Evolutionary conservation across 2,797 vertebrate species (phyloP).

Genomic region (Pterois miles): DNA sequence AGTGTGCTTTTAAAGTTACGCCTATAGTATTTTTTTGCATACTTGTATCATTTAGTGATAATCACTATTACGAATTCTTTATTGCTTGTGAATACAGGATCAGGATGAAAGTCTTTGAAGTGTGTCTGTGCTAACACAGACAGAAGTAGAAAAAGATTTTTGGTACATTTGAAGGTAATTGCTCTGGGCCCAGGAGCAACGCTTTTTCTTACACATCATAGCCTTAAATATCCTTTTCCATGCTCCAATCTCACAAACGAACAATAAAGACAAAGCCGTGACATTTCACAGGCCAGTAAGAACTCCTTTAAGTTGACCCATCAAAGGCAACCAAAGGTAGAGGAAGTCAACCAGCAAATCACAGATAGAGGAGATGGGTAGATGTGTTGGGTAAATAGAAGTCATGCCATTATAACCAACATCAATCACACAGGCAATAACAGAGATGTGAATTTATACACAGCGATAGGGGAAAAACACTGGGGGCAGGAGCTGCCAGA

Average conservation of each 20-base stretch:
- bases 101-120: slow-evolving; percentile 1
- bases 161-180: neutral
- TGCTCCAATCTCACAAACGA: slow-evolving; percentile 28
- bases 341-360: slow-evolving; percentile 57
- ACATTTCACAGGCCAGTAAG: slow-evolving; percentile 59
- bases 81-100: neutral
- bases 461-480: slow-evolving; percentile 23
- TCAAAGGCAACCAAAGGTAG: slow-evolving; percentile 61
- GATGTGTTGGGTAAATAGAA: slow-evolving; percentile 59
- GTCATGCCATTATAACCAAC: slow-evolving; percentile 46
- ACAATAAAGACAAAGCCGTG: slow-evolving; percentile 47
- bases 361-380: slow-evolving; percentile 32
- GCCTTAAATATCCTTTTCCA: slow-evolving; percentile 8
- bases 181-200: neutral
- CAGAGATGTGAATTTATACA: slow-evolving; percentile 55
- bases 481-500: slow-evolving; percentile 44
- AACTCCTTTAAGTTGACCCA: slow-evolving; percentile 50
- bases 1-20: slow-evolving; percentile 4
- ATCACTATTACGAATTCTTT: neutral
- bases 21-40: neutral
- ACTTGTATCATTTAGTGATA: neutral
- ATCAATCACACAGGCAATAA: slow-evolving; percentile 60
- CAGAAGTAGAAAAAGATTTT: neutral
- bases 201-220: slow-evolving; percentile 5
- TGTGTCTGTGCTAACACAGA: neutral